Evolutionary conservation across 1,140 invertebrate genomes (phyloP), one percentile per base, ranked within the genome.

Genomic region (Littorina saxatilis): DNA sequence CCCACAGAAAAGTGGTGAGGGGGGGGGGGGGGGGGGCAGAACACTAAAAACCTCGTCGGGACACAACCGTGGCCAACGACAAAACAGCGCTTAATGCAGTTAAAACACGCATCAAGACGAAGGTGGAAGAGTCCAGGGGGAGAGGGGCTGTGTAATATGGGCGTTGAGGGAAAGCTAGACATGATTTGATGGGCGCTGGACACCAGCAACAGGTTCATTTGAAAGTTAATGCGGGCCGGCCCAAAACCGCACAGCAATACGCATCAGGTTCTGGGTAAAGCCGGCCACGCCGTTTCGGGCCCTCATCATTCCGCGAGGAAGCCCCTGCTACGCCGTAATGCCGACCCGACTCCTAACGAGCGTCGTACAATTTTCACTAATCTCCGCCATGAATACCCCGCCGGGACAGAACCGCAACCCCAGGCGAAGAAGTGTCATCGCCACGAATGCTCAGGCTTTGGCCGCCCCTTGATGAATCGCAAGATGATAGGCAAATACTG

Each of bases 151-250:
- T n/a, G n/a, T n/a, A n/a, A n/a, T n/a, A n/a, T n/a, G n/a, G n/a
- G n/a, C n/a, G n/a, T n/a, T n/a, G n/a, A n/a, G n/a, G n/a, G n/a
- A n/a, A n/a, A n/a, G 32, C n/a, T 15, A 29, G 58, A 37, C 52
- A 15, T 15, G 58, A 66, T 78, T 78, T 78, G 76, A 78, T 78
- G 29, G 76, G 76, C 39, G 76, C 39, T 78, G 37, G 74, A 63
- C 27, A 27, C 37, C 27, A 58, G 76, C 58, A 78, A 78, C 76
- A 78, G 76, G 76, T 78, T 63, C 76, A 78, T 78, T 78, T 78
- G 76, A 78, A 78, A 78, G 76, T 78, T 78, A 78, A 78, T 63
- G 76, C 76, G 76, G 76, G n/a, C n/a, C n/a, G n/a, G n/a, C n/a
- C n/a, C n/a, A n/a, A 58, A 78, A 78, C 76, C 66, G 20, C 40